Base-by-base conservation (phyloP, 2,797 vertebrate species). In the Dendrocincla tyrannina region DNA sequence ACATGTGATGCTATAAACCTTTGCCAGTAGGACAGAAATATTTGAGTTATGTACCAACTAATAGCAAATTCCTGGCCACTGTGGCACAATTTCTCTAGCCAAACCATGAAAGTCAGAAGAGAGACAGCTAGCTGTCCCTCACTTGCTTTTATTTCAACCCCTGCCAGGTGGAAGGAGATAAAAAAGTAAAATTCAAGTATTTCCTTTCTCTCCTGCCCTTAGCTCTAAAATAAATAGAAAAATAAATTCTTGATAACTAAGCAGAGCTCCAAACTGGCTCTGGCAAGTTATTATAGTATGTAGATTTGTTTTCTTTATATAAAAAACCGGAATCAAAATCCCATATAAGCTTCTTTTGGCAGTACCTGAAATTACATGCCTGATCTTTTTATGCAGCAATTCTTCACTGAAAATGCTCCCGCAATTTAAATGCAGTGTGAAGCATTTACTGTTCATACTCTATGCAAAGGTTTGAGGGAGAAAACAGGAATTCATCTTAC, bases 221-320 rank as follows among this genome's bases (percentile, higher is more conserved):
- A 52, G 32, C 33, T 37, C 44, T 95, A 95, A 96, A 96, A 95
- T 88, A 94, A 97, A 97, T 95, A 88, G 63, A 86, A 88, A 97
- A 97, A 94, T 93, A 96, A 96, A 91, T 91, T 67, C 88, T 89
- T 91, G 70, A 93, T 96, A 95, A 91, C 74, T 59, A 94, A 97
- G 58, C 53, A 79, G 88, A 86, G 60, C 63, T 85, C 46, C n/a
- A 73, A n/a, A 94, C 49, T 79, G 64, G 39, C 56, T 66, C 63
- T 89, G 94, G 84, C 78, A 98, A 96, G 76, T 97, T 88, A 96
- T 97, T 97, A 97, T 59, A 95, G 63, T 93, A 95, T 91, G 97
- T 85, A 97, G 96, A 97, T 98, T 97, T 97, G 91, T 96, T 97
- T 98, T 92, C 91, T 95, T 96, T 96, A 96, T 96, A 69, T 79